Evolutionary conservation across 2,888 invertebrate species (phyloP), one percentile per base, ranked within the genome.

Genomic region (Pristionchus entomophagus): DNA sequence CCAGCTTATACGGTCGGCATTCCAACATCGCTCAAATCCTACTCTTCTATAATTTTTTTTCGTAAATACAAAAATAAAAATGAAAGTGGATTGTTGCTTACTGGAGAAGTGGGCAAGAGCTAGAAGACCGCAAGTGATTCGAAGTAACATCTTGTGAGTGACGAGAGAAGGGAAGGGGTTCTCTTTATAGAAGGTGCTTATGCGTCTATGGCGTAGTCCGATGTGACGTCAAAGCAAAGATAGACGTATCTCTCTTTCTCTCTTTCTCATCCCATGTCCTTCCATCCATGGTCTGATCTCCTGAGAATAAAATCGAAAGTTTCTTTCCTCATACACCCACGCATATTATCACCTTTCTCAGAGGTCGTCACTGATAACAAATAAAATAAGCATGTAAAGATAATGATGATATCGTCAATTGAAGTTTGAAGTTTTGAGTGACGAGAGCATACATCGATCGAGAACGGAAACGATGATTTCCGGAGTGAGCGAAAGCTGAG

Each of bases 141-240:
- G 59, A 59, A 59, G 59, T 4, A n/a, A 59, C 59, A 59, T 59
- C 59, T 59, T 59, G n/a, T n/a, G n/a, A n/a, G n/a, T n/a, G n/a
- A n/a, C n/a, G n/a, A n/a, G n/a, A n/a, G n/a, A n/a, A n/a, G n/a
- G n/a, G 29, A 59, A 14, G 59, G 59, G 0, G 29, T 59, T 59
- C 59, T 29, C 29, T 59, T 59, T 59, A 59, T 59, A 59, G 59
- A 29, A 1, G 29, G 59, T 29, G 59, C 3, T 59, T 29, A 29
- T 59, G 29, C 12, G 59, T 59, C 26, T 59, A 59, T 19, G 29
- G 26, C 59, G 59, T 59, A 59, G 26, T 10, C 59, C 8, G 26
- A 22, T 14, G 6, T 59, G 59, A 59, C 59, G 59, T 59, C 59
- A 29, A 6, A n/a, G 8, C 45, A n/a, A n/a, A n/a, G n/a, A 51